Evolutionary conservation across 2,888 invertebrate species (phyloP).

Genomic region (Eristalis arbustorum): DNA sequence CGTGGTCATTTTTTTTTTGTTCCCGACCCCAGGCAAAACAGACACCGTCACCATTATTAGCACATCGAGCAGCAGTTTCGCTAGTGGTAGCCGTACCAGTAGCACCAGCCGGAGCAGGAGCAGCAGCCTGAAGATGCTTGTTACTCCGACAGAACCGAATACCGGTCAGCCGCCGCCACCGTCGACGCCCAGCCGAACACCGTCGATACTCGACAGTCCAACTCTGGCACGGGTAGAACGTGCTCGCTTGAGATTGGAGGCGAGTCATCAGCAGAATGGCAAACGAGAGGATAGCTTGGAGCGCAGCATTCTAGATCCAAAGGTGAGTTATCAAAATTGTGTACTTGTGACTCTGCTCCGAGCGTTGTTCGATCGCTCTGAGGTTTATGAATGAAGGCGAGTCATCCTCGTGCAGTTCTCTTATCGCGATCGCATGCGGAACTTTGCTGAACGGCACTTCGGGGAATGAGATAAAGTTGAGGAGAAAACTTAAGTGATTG

Average conservation of each 20-base stretch:
- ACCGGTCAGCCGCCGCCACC: slow-evolving; percentile 57
- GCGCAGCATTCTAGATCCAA: slow-evolving; percentile 77
- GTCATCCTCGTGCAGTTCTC: background rate
- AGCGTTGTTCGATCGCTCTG: background rate
- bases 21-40: slow-evolving; percentile 16
- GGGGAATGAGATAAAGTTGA: background rate
- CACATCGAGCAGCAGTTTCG: slow-evolving; percentile 68
- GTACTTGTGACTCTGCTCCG: background rate
- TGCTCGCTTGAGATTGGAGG: slow-evolving; percentile 82
- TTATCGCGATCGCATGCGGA: background rate
- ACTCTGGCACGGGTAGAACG: slow-evolving; percentile 83
- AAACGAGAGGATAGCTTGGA: slow-evolving; percentile 79
- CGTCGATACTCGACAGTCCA: slow-evolving; percentile 83
- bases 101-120: slow-evolving; percentile 65
- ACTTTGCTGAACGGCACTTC: background rate
- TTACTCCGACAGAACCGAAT: slow-evolving; percentile 66
- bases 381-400: background rate
- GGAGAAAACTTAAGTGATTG: background rate
- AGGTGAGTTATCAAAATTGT: slow-evolving; percentile 66
- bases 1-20: slow-evolving; percentile 6
- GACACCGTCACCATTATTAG: slow-evolving; percentile 66
- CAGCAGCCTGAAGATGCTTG: slow-evolving; percentile 64
- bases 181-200: slow-evolving; percentile 77
- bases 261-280: slow-evolving; percentile 72
- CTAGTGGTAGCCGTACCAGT: slow-evolving; percentile 69